Evolutionary conservation across 1,140 invertebrate species (phyloP).

Genomic region (Tetragnatha versicolor): DNA sequence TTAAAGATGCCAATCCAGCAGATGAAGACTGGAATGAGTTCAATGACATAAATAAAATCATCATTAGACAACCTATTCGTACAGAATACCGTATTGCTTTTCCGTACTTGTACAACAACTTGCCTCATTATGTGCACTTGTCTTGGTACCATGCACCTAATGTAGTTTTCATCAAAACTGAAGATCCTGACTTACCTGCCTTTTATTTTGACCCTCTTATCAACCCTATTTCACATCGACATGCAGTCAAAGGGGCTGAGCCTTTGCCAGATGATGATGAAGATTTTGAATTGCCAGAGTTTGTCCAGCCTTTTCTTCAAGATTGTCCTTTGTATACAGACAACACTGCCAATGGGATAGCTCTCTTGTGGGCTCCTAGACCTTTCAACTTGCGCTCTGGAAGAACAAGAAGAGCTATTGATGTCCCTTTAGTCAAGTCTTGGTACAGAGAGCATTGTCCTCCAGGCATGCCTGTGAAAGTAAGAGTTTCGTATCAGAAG

Average conservation of each 20-base stretch:
- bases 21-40: constrained; percentile 99
- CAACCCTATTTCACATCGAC: constrained; percentile 97
- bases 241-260: constrained; percentile 80
- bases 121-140: constrained; percentile 90
- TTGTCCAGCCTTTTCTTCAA: constrained; percentile 89
- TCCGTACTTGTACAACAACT: constrained; percentile 98
- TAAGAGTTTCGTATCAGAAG: constrained; percentile 97
- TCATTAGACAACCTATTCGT: constrained; percentile 96
- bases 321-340: constrained; percentile 97
- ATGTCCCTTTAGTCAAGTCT: constrained; percentile 95
- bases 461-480: constrained; percentile 98
- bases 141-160: constrained; percentile 99
- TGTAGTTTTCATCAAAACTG: constrained; percentile 99
- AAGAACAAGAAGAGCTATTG: constrained; percentile 82
- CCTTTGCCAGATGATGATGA: constrained; percentile 83
- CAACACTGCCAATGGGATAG: constrained; percentile 98
- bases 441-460: constrained; percentile 97
- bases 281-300: constrained; percentile 91
- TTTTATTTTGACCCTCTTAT: constrained; percentile 99
- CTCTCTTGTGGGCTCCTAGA: constrained; percentile 96
- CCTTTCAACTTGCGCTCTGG: constrained; percentile 97
- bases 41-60: constrained; percentile 99
- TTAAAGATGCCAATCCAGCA: constrained; percentile 95
- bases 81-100: constrained; percentile 99
- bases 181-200: constrained; percentile 99